phyloP scores from a whole-genome alignment of 2,888 invertebrate genomes.

The Tetrapedia diversipes region DNA sequence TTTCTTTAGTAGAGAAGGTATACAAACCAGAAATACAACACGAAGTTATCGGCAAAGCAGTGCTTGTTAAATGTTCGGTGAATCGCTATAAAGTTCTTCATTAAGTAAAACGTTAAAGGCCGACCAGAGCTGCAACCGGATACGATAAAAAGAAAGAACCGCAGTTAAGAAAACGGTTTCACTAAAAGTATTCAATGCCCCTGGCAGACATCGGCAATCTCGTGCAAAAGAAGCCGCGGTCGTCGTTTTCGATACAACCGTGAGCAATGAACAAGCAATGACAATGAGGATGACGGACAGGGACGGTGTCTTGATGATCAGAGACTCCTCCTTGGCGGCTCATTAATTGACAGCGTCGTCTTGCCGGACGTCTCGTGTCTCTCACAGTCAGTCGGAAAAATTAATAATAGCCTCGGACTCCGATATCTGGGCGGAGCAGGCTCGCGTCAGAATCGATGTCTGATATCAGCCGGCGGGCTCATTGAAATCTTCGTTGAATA shows the following conservation, averaged over 20 bases:
- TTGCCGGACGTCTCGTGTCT: background rate
- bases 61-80: no score
- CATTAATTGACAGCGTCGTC: slow-evolving; percentile 14
- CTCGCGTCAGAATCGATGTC: slow-evolving; percentile 37
- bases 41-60: no score
- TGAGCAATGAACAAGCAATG: background rate
- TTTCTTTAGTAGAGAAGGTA: no score
- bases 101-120: background rate
- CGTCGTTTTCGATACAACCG: background rate
- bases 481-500: slow-evolving; percentile 41
- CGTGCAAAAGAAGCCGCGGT: background rate
- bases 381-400: slow-evolving; percentile 32
- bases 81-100: no score
- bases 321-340: slow-evolving; percentile 12
- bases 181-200: background rate
- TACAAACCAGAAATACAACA: no score
- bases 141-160: no score
- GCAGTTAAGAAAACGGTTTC: no score
- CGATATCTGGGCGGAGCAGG: slow-evolving; percentile 30
- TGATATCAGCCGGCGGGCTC: slow-evolving; percentile 22
- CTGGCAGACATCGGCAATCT: background rate
- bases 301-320: background rate
- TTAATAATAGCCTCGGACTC: slow-evolving; percentile 37
- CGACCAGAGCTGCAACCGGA: background rate
- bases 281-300: background rate